A percentile compares a stretch with the other conserved stretches of the same genome.
Evolutionary conservation across 2,888 invertebrate genomes (phyloP).

Genomic region (Archips crataeganus): DNA sequence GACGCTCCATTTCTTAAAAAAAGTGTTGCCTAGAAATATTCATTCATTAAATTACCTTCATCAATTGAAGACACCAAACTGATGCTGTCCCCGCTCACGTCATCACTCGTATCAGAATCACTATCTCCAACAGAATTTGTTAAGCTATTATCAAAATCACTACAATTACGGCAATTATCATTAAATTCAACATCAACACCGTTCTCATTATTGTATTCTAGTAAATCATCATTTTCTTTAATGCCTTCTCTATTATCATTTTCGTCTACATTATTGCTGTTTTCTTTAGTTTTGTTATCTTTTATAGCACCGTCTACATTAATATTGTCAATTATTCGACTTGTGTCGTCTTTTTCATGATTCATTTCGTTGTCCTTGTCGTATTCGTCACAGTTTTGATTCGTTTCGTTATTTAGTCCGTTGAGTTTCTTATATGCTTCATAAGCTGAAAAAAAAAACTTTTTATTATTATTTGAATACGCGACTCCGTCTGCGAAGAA

Average conservation of each 20-base stretch:
- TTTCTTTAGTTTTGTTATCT: conserved; percentile 1
- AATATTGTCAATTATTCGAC: conserved; percentile 29
- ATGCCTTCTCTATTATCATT: conserved; percentile 2
- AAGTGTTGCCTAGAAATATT: too few species aligned
- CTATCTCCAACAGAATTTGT: conserved; percentile 14
- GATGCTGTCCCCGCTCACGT: conserved; percentile 40
- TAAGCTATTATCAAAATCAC: neutral
- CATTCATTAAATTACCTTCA: conserved; percentile 52
- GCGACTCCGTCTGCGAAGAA: too few species aligned
- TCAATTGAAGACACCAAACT: conserved; percentile 50
- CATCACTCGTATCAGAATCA: conserved; percentile 10
- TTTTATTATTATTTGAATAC: too few species aligned
- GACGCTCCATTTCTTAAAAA: too few species aligned
- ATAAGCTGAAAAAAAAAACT: conserved; percentile 58
- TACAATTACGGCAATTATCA: neutral
- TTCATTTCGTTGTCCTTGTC: conserved; percentile 53
- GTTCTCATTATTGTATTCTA: too few species aligned
- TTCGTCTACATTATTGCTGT: neutral
- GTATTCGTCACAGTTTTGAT: conserved; percentile 47
- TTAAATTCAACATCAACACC: neutral
- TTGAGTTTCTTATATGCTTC: conserved; percentile 65
- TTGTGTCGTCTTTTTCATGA: conserved; percentile 43
- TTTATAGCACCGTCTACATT: conserved; percentile 38
- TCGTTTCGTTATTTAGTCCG: conserved; percentile 41
- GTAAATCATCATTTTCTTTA: too few species aligned